Base-by-base conservation (phyloP, 2,797 vertebrate genomes). In the Spinus pinus region DNA sequence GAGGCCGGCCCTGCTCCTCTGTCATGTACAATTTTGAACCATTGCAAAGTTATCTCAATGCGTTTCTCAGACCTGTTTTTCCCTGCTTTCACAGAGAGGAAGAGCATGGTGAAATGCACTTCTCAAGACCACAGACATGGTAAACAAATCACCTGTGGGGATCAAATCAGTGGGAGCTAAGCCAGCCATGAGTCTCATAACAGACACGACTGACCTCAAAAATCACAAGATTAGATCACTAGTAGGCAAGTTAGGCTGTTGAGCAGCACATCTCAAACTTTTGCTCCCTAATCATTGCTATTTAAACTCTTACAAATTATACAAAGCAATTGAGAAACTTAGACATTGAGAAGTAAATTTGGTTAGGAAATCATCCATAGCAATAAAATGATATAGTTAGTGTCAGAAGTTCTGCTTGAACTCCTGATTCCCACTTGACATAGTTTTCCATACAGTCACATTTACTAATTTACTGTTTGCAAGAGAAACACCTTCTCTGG, bases 1-100 rank as follows among this genome's bases (percentile, higher is more conserved):
- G 31, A 69, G 13, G 30, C 25, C 1, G 1, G 15, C 2, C 20
- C 12, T 24, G 42, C 25, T 57, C n/a, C 37, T 82, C 14, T 41
- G 12, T 28, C 54, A 44, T 21, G 21, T 0, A 49, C 0, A 0
- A 27, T 46, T 81, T 41, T 37, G 25, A 81, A 39, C 19, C 23
- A 54, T 2, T 74, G 31, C 18, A 42, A 47, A 56, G 27, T 33
- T 18, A 66, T 19, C n/a, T 46, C 31, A 37, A 6, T 30, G 1
- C 23, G 11, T 54, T 81, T 74, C 62, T 73, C 14, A 46, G 56
- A 37, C 25, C 46, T 25, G 12, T 23, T 79, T 66, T 37, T 17
- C 39, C 14, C 33, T n/a, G 24, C 30, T 50, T 83, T 56, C 49
- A 54, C 12, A 33, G 56, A 73, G 33, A 25, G 50, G 37, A 73